phyloP scores from a whole-genome alignment of 2,888 invertebrate species.

The Neoitamus cyanurus region DNA sequence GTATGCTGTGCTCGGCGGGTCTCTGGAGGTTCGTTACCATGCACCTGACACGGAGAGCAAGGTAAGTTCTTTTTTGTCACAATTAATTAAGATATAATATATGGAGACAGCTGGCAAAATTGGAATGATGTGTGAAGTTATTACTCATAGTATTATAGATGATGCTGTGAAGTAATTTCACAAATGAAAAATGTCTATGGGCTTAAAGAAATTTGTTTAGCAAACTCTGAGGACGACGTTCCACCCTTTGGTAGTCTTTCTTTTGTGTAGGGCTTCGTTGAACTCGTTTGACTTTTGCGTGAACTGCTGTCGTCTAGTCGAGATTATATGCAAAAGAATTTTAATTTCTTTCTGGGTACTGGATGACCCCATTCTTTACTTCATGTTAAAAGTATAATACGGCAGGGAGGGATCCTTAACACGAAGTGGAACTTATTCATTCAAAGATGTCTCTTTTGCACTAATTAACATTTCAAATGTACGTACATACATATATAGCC shows the following conservation, averaged over 20 bases:
- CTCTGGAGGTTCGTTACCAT: slow-evolving; percentile 75
- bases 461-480: too few species aligned
- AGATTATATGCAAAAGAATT: not conserved
- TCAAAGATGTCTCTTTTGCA: too few species aligned
- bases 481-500: too few species aligned
- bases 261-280: not conserved
- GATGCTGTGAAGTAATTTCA: not conserved
- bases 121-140: too few species aligned
- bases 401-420: too few species aligned
- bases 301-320: not conserved
- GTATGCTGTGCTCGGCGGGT: slow-evolving; percentile 81
- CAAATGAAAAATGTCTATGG: not conserved
- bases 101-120: too few species aligned
- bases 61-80: slow-evolving; percentile 66
- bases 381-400: not conserved
- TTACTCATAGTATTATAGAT: too few species aligned
- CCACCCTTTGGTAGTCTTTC: not conserved
- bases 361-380: not conserved
- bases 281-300: not conserved
- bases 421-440: too few species aligned
- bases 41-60: slow-evolving; percentile 71
- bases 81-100: not conserved
- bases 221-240: not conserved
- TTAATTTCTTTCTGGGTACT: not conserved
- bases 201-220: not conserved